Evolutionary conservation across 23 tunicate genomes (phyloP), one percentile per base, ranked within the genome.

Genomic region (Diplosoma virens): DNA sequence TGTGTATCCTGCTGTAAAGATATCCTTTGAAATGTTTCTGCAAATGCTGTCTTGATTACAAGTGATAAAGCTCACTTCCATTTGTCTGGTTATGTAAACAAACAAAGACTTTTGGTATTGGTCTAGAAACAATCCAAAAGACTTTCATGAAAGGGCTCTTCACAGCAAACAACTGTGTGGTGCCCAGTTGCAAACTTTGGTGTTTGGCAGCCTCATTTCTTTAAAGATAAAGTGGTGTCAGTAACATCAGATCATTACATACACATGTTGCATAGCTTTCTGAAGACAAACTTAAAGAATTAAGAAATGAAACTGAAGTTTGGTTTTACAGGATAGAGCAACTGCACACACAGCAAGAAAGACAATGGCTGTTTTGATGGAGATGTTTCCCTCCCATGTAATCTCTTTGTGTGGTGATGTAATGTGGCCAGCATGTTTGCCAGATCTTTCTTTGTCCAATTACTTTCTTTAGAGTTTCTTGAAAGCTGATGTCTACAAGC

Each of bases 321-420:
- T 67, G 74, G 74, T 67, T 67, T 35, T 4, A 67, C 74, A 67
- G 25, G 74, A 67, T 52, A 26, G 74, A 67, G 74, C 50, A 67
- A 67, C 74, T 67, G 74, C 74, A 67, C 74, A 36, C 52, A 67
- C 74, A 18, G 74, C 74, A 36, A 67, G 23, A 61, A 67, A 67
- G 52, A 7, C 74, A 67, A 35, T 67, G 52, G 25, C 7, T 67
- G 74, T 35, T 67, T 34, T 34, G 74, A 67, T 18, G 52, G 74
- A 67, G 74, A 67, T 67, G 74, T 67, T 67, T 67, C 26, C 74
- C 50, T 67, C 74, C 52, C 50, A 67, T 67, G 25, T 67, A 35
- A 34, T 67, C 74, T 67, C 74, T 67, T 67, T 67, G 52, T 26
- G 52, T 67, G 50, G 50, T 36, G 52, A 67, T 29, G 74, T 67